Base-by-base conservation (phyloP, 2,113 vertebrate species). In the Tachycineta bicolor region DNA sequence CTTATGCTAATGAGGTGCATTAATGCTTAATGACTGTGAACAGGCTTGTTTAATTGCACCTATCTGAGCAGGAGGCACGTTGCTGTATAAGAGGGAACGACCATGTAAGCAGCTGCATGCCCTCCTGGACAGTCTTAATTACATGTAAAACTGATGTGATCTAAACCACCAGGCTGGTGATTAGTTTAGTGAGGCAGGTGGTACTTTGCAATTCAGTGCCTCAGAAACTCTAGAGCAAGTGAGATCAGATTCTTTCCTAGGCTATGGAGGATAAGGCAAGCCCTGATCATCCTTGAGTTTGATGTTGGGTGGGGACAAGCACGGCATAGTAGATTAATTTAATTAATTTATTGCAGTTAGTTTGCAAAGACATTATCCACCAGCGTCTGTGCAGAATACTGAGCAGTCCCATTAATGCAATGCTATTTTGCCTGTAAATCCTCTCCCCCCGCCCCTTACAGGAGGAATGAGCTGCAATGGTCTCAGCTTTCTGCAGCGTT, bases 1-100 rank as follows among this genome's bases (percentile, higher is more conserved):
- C 97, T 97, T 97, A 98, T 97, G 97, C 97, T 98, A 98, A 98
- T 97, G 97, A 98, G 97, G 97, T 96, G 96, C 93, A 96, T 98
- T 97, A 97, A 97, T 97, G 97, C 97, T 97, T 97, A 96, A 97
- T 98, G 98, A 98, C 97, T 96, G 96, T 97, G 93, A 97, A 95
- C 89, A 92, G 93, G 94, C 71, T 86, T 95, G 94, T 97, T 96
- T 97, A 97, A 98, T 97, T 97, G 98, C 97, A 97, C 96, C 97
- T 97, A 97, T 97, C 97, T 93, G 94, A 96, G 97, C 97, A 95
- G 96, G 97, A 97, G 97, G 97, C 97, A 97, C 94, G 94, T 96
- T 96, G 97, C 96, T 95, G 96, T 96, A 91, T 94, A 96, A 95
- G 95, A 96, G 93, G 96, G 96, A 96, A 97, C 91, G 94, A 95